Evolutionary conservation across 37 sponge, comb jelly and placozoan species (phyloP), one percentile per base, ranked within the genome.

Genomic region (Eunapius fragilis): DNA sequence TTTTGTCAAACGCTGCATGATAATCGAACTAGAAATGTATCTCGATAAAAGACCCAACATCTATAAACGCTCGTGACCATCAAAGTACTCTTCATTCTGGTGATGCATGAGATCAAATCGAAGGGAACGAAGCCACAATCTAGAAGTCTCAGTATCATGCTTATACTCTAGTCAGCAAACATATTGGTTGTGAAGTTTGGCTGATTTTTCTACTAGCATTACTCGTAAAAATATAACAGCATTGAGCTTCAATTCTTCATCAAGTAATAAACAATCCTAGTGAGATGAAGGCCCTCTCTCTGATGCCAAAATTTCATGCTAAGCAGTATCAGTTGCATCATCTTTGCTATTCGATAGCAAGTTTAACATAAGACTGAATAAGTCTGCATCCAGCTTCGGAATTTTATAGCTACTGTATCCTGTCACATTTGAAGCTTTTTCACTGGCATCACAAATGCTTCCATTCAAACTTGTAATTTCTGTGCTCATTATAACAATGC

Each of bases 41-140:
- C 12, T 2, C 80, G 49, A 38, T 84, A 69, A 2, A 70, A 38
- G n/a, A n/a, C 27, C 77, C 80, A 23, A 91, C 91, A 72, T 91
- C 91, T 14, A 32, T 67, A 41, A 41, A 3, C 87, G 69, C 22
- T 87, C 87, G 71, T 91, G 91, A 2, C 91, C 91, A 72, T 91
- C 91, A 83, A 87, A 82, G 37, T 82, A 91, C 26, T 76, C 71
- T 22, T 74, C 82, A 24, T 91, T 81, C 37, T 70, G 32, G 25
- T 68, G 69, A 23, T 71, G 74, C 2, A 7, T 33, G 17, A 25
- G 41, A 47, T 26, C 14, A 47, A 89, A 83, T 48, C 89, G 84
- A 2, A 89, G 69, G 31, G 77, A 58, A 12, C 24, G 50, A 26
- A 89, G 41, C 84, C 84, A 89, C 31, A 30, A 2, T n/a, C 67